Percentiles rank a stretch among this genome's conserved stretches.
Evolutionary conservation across 2,888 invertebrate species (phyloP).

Genomic region (Standfussiana lucernea): DNA sequence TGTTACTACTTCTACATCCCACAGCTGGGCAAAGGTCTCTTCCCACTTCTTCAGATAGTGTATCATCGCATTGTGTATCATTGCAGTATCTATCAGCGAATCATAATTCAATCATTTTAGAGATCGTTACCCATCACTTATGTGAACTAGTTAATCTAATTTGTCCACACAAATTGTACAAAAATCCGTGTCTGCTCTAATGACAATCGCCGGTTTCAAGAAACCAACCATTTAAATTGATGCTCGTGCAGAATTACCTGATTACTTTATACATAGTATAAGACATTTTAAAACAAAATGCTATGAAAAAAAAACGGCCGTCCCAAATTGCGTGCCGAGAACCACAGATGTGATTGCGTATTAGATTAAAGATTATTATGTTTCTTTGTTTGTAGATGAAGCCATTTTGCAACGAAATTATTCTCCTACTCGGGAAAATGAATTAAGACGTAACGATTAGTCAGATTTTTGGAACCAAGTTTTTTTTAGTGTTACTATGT

Average conservation of each 20-base stretch:
- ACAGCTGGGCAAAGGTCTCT: not conserved
- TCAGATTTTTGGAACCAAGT: not conserved
- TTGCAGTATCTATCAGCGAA: not conserved
- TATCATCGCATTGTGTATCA: no score
- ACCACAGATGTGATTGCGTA: slow-evolving; percentile 39
- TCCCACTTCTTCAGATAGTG: no score
- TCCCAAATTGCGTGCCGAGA: slow-evolving; percentile 36
- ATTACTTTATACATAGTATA: slow-evolving; percentile 20
- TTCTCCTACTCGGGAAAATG: not conserved
- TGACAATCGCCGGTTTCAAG: not conserved
- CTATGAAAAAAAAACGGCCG: slow-evolving; percentile 9
- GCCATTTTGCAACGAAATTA: slow-evolving; percentile 41
- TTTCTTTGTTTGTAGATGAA: slow-evolving; percentile 52
- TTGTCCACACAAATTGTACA: not conserved
- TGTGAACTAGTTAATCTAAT: not conserved
- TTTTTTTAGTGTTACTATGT: not conserved
- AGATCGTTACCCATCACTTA: not conserved
- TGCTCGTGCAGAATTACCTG: slow-evolving; percentile 8
- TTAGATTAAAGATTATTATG: slow-evolving; percentile 41
- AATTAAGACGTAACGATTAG: not conserved
- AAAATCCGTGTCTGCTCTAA: not conserved
- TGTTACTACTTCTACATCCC: not conserved
- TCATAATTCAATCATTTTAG: not conserved
- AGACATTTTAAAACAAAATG: slow-evolving; percentile 24
- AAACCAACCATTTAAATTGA: slow-evolving; percentile 7